Conservation (phyloP, 1,140 invertebrate genomes). For the Diabrotica undecimpunctata region DNA sequence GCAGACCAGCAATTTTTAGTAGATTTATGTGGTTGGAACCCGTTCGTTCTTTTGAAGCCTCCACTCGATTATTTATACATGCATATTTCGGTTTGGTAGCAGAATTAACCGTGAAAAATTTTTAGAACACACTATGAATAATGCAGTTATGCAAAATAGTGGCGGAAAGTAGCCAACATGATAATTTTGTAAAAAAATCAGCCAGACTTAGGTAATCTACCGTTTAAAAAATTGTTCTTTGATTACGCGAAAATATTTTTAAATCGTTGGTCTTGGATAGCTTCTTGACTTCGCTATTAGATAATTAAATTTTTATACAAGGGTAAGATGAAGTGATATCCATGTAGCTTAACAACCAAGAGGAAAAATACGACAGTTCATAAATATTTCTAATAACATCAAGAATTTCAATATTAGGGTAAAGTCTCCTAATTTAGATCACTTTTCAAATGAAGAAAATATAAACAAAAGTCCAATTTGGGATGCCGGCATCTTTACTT, state of each 20-base stretch:
- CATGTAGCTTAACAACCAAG: too few species aligned
- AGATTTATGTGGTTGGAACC: background rate
- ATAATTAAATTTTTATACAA: too few species aligned
- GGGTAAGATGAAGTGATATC: too few species aligned
- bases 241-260: background rate
- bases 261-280: background rate
- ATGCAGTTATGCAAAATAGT: background rate
- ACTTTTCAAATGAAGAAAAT: too few species aligned
- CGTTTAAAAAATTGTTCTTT: background rate
- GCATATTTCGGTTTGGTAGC: constrained; percentile 1
- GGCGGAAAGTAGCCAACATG: background rate
- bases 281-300: background rate
- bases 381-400: too few species aligned
- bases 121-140: constrained; percentile 3
- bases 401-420: too few species aligned
- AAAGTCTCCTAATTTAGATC: too few species aligned
- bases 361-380: too few species aligned
- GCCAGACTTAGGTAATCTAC: background rate
- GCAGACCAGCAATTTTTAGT: background rate
- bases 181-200: background rate
- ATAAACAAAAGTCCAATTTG: too few species aligned
- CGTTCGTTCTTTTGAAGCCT: background rate
- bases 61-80: background rate
- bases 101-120: background rate
- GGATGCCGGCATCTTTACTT: too few species aligned